Conservation (phyloP, 2,797 vertebrate species). For the Delichon dasypus region DNA sequence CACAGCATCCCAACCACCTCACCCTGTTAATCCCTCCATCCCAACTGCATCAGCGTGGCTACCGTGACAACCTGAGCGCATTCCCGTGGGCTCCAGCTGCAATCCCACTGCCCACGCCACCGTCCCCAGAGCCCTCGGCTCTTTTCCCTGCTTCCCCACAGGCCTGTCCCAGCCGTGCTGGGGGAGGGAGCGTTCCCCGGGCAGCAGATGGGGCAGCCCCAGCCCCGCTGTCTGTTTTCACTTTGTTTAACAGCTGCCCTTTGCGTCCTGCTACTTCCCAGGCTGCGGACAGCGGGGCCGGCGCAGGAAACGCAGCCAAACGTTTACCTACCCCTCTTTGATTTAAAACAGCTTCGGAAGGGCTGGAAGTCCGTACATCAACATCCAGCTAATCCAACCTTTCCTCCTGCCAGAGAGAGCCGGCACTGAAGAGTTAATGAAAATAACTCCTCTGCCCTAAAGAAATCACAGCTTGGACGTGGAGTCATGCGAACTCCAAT, state of each 20-base stretch:
- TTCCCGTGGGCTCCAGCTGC: not conserved
- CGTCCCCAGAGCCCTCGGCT: not conserved
- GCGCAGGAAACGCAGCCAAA: not conserved
- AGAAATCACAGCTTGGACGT: not conserved
- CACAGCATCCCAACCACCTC: rapidly evolving
- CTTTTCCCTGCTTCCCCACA: not conserved
- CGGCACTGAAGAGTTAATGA: slow-evolving; percentile 34
- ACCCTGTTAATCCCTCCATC: not conserved
- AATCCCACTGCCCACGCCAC: rapidly evolving
- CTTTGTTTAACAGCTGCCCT: slow-evolving; percentile 66
- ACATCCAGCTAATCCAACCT: slow-evolving; percentile 45
- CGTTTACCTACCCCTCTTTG: slow-evolving; percentile 23
- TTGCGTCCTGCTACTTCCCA: slow-evolving; percentile 32
- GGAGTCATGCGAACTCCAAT: not conserved
- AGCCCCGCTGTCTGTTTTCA: slow-evolving; percentile 43
- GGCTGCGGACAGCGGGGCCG: not conserved
- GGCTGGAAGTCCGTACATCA: not conserved
- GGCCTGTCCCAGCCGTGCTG: not conserved
- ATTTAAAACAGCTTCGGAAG: slow-evolving; percentile 40
- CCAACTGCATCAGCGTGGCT: rapidly evolving
- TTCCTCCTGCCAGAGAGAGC: slow-evolving; percentile 32
- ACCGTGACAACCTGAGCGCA: not conserved
- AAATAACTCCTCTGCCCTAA: slow-evolving; percentile 27
- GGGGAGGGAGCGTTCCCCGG: not conserved
- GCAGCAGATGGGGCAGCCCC: slow-evolving; percentile 43